Conservation (phyloP, 2,888 invertebrate species). For the Perithous albicinctus region DNA sequence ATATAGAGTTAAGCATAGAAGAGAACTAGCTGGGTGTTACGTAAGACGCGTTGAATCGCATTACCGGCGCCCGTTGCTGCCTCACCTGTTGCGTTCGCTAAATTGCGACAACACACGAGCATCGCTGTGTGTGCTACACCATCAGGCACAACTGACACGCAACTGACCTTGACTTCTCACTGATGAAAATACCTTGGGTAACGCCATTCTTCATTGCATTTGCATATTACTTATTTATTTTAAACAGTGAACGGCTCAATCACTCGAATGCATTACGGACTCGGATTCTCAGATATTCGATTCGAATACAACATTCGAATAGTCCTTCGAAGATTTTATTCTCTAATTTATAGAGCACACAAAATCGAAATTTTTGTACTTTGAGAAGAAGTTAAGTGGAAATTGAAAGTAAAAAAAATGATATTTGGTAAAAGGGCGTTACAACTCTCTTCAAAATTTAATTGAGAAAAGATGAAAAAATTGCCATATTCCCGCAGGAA, state of each 20-base stretch:
- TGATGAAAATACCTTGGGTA: constrained; percentile 1
- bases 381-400: too few species aligned
- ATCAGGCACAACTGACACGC: background rate
- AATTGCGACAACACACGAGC: constrained; percentile 46
- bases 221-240: background rate
- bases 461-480: too few species aligned
- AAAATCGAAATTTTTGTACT: too few species aligned
- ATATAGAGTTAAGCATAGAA: background rate
- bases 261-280: background rate
- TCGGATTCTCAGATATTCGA: background rate
- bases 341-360: too few species aligned
- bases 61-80: constrained; percentile 55
- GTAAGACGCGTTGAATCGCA: constrained; percentile 62
- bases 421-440: too few species aligned
- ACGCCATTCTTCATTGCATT: background rate
- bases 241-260: background rate
- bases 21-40: constrained; percentile 51
- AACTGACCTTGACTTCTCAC: constrained; percentile 54
- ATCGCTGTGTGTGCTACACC: background rate
- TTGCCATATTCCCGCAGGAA: too few species aligned
- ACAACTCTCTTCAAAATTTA: too few species aligned
- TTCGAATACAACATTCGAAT: too few species aligned
- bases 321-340: too few species aligned
- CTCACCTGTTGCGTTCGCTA: constrained; percentile 69
- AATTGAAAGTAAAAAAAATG: too few species aligned